phyloP scores from a whole-genome alignment of 2,113 vertebrate species.

The Myotis yumanensis region DNA sequence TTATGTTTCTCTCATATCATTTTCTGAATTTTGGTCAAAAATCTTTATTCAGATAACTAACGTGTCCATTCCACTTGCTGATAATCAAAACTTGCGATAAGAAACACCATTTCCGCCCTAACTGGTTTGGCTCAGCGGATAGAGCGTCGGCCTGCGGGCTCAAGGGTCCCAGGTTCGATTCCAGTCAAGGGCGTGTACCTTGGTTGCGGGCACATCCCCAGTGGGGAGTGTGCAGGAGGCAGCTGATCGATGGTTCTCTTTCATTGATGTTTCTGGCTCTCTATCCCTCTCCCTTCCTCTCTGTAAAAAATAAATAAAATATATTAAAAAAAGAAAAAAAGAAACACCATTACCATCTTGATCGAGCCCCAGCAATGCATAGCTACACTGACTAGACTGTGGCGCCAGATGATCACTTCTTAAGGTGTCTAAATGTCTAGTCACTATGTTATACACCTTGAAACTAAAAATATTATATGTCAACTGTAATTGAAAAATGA shows the following conservation, averaged over 20 bases:
- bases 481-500: background rate
- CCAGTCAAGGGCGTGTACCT: no score
- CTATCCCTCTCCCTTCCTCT: no score
- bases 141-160: no score
- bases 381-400: slow-evolving; percentile 94
- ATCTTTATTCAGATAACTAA: slow-evolving; percentile 87
- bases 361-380: slow-evolving; percentile 94
- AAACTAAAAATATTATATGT: background rate
- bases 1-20: slow-evolving; percentile 85
- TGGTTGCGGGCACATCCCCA: no score
- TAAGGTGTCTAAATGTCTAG: background rate
- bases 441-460: background rate
- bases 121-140: no score
- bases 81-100: slow-evolving; percentile 89
- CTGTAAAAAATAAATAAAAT: no score
- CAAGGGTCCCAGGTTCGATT: no score
- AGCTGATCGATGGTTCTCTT: no score
- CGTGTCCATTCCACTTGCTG: slow-evolving; percentile 88
- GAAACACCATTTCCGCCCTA: slow-evolving; percentile 81
- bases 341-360: slow-evolving; percentile 85
- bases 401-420: slow-evolving; percentile 70
- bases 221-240: no score
- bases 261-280: no score
- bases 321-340: slow-evolving; percentile 44
- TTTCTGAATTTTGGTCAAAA: slow-evolving; percentile 89